Evolutionary conservation across 2,797 vertebrate species (phyloP).

Genomic region (Halcyon badia): DNA sequence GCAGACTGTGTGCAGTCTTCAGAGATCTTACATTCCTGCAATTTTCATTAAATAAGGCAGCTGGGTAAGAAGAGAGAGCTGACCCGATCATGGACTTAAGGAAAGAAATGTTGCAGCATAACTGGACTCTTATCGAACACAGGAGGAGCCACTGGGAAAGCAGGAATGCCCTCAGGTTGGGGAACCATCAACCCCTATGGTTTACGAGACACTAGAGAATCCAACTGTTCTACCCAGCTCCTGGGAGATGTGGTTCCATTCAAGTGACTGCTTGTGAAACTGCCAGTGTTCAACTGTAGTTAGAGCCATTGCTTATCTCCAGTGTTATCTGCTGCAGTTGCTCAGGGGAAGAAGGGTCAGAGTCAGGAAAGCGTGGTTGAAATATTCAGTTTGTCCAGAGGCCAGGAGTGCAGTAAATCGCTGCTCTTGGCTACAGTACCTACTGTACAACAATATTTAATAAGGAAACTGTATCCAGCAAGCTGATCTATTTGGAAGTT

Average conservation of each 20-base stretch:
- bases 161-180: neutral
- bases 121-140: neutral
- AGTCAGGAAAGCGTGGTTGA: neutral
- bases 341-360: neutral
- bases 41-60: neutral
- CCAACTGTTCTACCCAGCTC: neutral
- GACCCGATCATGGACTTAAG: neutral
- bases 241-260: neutral
- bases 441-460: neutral
- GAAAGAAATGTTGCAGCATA: neutral
- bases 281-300: neutral
- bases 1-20: neutral
- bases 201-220: neutral
- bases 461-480: neutral
- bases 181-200: neutral
- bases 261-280: neutral
- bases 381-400: neutral
- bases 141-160: neutral
- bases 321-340: fast-evolving
- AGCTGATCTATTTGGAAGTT: neutral
- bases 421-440: neutral
- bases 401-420: neutral
- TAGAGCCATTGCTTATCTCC: neutral
- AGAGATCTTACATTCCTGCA: neutral
- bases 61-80: neutral